Base-by-base conservation (phyloP, 1,140 invertebrate genomes). In the Zaprionus capensis region DNA sequence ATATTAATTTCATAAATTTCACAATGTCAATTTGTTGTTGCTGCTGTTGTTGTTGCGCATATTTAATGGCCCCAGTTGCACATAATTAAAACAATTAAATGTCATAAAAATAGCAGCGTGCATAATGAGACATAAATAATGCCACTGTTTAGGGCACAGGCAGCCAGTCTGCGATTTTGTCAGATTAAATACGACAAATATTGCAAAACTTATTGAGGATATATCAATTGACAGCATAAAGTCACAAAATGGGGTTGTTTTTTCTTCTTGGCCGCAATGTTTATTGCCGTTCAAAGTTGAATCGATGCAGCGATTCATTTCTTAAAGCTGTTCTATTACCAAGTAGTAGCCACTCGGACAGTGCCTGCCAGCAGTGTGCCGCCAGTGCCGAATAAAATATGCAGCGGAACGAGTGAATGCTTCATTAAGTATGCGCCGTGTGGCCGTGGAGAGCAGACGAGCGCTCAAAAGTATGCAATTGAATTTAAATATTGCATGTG, bases 401-500 rank as follows among this genome's bases (percentile, higher is more conserved):
- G 73, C 80, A 87, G 31, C 66, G 78, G 78, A 78, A 78, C 81
- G 77, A 76, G 76, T 72, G 56, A 68, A 77, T 72, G 85, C 79
- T 82, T 85, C 85, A 91, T 90, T 85, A 91, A 85, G 79, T 90
- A 90, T 90, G 86, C 85, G 85, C 73, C 85, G 73, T 84, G 85
- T 74, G 71, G 81, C 84, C 70, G 31, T 11, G 66, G 55, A 56
- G 64, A 81, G 75, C 82, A 79, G 72, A 71, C 77, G 72, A 79
- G 75, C 80, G 81, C 85, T 84, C 59, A 46, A 88, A 88, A 90
- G 78, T 82, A 75, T 90, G 82, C 85, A 90, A 90, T 90, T 90
- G 85, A 90, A 90, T 90, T 90, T 90, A 88, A 88, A 88, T 88
- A 90, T 88, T 85, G 85, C 86, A 88, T 90, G 85, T 76, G 78